A percentile compares a stretch with the other conserved stretches of the same genome.
Conservation (phyloP, 2,797 vertebrate genomes). For the Danio jaintianensis region DNA sequence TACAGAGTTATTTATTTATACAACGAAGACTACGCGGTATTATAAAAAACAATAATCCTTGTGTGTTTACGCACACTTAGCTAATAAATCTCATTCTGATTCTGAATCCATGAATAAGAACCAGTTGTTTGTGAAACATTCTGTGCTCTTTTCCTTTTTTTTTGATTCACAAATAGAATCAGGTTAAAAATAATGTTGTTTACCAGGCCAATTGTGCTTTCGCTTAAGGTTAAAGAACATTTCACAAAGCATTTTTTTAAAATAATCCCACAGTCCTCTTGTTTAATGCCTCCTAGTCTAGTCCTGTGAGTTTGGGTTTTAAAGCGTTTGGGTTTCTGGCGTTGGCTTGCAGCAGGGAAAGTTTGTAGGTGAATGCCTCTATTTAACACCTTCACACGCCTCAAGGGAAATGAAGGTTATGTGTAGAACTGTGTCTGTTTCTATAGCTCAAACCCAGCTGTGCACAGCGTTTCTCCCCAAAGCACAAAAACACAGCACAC, state of each 20-base stretch:
- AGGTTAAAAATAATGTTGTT: neutral
- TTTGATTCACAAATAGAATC: neutral
- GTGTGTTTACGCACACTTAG: too few relatives aligned
- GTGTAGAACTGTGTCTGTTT: neutral
- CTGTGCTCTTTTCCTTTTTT: neutral
- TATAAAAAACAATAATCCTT: too few relatives aligned
- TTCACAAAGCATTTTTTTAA: conserved; percentile 7
- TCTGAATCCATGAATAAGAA: neutral
- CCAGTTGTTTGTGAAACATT: conserved; percentile 2
- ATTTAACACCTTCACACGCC: conserved; percentile 31
- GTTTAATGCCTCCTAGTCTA: conserved; percentile 17
- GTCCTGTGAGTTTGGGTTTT: conserved; percentile 19
- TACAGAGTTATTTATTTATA: too few relatives aligned
- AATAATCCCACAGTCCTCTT: conserved; percentile 10
- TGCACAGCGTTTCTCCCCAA: neutral
- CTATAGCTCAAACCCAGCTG: conserved; percentile 3
- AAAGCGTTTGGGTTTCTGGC: conserved; percentile 19
- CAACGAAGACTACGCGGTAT: too few relatives aligned
- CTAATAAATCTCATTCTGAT: too few relatives aligned
- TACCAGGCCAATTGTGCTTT: conserved; percentile 10
- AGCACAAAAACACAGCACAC: neutral
- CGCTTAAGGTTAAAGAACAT: conserved; percentile 20
- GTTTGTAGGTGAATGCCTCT: conserved; percentile 45
- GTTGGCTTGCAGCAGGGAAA: conserved; percentile 43
- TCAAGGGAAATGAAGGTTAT: conserved; percentile 16